A percentile compares a stretch with the other conserved stretches of the same genome.
Evolutionary conservation across 2,888 invertebrate species (phyloP).

Genomic region (Lypha dubia): DNA sequence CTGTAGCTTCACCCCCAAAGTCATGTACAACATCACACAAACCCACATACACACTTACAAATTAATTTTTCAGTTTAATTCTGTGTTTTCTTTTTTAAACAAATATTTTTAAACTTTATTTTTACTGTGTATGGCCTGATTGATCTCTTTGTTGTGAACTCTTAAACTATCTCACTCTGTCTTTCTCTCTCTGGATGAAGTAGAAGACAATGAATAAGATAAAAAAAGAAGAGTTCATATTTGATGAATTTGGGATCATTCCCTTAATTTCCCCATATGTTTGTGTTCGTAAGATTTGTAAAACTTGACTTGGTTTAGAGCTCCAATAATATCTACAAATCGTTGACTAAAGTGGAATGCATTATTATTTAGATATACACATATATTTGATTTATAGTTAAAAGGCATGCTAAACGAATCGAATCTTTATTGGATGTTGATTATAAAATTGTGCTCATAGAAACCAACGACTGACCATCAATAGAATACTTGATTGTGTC

Average conservation of each 20-base stretch:
- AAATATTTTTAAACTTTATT: slow-evolving; percentile 71
- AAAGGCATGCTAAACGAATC: slow-evolving; percentile 54
- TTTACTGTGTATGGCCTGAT: slow-evolving; percentile 75
- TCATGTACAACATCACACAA: slow-evolving; percentile 18
- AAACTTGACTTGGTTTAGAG: slow-evolving; percentile 47
- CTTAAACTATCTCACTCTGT: slow-evolving; percentile 72
- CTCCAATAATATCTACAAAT: slow-evolving; percentile 55
- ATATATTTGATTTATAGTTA: background rate
- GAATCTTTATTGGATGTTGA: background rate
- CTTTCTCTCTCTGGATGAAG: slow-evolving; percentile 29
- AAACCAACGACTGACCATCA: slow-evolving; percentile 59
- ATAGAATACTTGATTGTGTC: slow-evolving; percentile 62
- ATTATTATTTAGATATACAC: background rate
- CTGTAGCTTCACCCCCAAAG: background rate
- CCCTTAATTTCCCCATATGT: slow-evolving; percentile 24
- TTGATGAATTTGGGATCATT: slow-evolving; percentile 45
- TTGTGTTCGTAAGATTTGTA: slow-evolving; percentile 58
- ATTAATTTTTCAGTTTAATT: slow-evolving; percentile 69
- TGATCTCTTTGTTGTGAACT: slow-evolving; percentile 73
- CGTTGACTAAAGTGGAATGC: slow-evolving; percentile 60
- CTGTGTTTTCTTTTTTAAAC: slow-evolving; percentile 63
- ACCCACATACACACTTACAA: slow-evolving; percentile 69
- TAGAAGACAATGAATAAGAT: slow-evolving; percentile 21
- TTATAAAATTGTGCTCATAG: slow-evolving; percentile 2
- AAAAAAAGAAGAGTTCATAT: slow-evolving; percentile 48